Evolutionary conservation across 2,888 invertebrate genomes (phyloP).

Genomic region (Rhamnusium bicolor): DNA sequence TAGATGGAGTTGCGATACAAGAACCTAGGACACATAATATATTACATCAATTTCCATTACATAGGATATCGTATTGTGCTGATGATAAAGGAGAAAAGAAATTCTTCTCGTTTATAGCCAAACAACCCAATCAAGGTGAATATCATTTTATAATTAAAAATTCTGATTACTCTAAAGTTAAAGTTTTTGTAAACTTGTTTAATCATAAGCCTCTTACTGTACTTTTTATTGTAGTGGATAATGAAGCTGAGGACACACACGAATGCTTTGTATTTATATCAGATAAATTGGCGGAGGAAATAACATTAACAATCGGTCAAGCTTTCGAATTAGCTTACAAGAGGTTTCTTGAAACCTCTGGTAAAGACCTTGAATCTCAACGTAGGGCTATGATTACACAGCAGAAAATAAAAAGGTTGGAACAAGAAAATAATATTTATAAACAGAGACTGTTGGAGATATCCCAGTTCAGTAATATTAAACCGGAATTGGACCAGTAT

Average conservation of each 20-base stretch:
- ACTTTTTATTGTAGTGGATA: slow-evolving; percentile 67
- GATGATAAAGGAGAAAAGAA: slow-evolving; percentile 99
- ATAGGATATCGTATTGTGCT: slow-evolving; percentile 98
- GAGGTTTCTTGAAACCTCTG: slow-evolving; percentile 93
- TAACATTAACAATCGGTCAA: slow-evolving; percentile 97
- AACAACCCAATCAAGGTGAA: slow-evolving; percentile 74
- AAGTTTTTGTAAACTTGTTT: neutral
- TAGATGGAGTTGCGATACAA: slow-evolving; percentile 95
- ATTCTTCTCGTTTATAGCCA: slow-evolving; percentile 96
- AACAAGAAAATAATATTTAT: slow-evolving; percentile 88
- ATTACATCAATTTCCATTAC: slow-evolving; percentile 95
- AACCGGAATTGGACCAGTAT: slow-evolving; percentile 73
- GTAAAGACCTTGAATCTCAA: slow-evolving; percentile 89
- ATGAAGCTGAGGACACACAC: slow-evolving; percentile 82
- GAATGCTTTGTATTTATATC: slow-evolving; percentile 98
- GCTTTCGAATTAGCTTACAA: slow-evolving; percentile 98
- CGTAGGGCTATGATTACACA: slow-evolving; percentile 85
- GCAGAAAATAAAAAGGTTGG: slow-evolving; percentile 89
- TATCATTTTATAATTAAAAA: neutral
- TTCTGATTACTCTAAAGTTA: neutral
- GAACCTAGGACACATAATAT: slow-evolving; percentile 85
- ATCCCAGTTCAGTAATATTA: slow-evolving; percentile 72
- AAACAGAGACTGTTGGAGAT: slow-evolving; percentile 85
- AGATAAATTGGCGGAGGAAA: slow-evolving; percentile 97
- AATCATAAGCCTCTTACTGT: too few relatives aligned